These are phyloP conservation scores for Sipha maydis DNA, from an alignment of 2,888 invertebrate genomes.

Conservation along the genomic window DNA sequence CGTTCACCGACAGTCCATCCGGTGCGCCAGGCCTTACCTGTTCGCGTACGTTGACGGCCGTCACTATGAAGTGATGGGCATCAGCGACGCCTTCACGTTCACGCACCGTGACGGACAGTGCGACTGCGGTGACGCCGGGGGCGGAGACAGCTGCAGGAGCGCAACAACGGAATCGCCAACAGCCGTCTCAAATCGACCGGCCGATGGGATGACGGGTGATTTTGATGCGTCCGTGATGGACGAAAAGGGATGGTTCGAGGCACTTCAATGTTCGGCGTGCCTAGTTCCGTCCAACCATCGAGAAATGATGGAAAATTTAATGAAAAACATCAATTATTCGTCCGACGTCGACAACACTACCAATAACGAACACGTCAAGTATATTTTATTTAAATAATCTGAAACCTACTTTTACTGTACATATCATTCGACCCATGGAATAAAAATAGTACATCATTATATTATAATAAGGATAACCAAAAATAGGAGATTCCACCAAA, in stretches of 20 bases:
- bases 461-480: too few species aligned
- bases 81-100: constrained; percentile 32
- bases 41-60: constrained; percentile 47
- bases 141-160: too few species aligned
- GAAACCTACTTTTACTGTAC: not conserved
- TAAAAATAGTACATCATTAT: too few species aligned
- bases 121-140: not conserved
- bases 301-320: constrained; percentile 23
- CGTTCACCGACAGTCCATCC: constrained; percentile 13
- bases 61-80: constrained; percentile 21
- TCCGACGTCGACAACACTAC: not conserved
- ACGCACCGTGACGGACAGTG: constrained; percentile 8
- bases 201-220: not conserved
- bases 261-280: constrained; percentile 2
- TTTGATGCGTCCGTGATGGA: not conserved
- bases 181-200: too few species aligned
- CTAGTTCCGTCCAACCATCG: constrained; percentile 8
- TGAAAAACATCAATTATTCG: not conserved
- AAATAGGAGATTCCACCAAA: not conserved
- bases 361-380: constrained; percentile 12
- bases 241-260: not conserved
- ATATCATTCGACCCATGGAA: too few species aligned
- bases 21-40: constrained; percentile 12
- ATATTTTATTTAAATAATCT: not conserved
- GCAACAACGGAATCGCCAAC: not conserved